These are phyloP conservation scores for Rhagoletis pomonella DNA, from an alignment of 1,140 invertebrate species.

Conservation along the genomic window DNA sequence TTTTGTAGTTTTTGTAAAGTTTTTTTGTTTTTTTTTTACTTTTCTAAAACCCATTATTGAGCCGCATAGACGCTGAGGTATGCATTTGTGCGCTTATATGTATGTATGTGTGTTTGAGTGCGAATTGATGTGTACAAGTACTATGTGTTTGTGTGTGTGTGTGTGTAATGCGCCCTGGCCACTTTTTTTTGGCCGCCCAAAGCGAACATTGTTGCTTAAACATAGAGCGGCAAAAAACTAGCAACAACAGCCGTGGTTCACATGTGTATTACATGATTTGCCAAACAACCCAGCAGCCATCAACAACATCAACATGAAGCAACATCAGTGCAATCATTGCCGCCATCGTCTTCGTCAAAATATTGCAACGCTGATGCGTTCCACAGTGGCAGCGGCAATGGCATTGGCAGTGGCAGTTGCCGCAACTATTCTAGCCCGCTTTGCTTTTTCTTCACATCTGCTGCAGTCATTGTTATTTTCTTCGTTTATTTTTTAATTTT, in stretches of 20 bases:
- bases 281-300: conserved; percentile 40
- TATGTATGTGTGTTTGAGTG: not conserved
- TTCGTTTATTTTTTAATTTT: no score
- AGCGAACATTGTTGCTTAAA: conserved; percentile 12
- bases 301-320: conserved; percentile 12
- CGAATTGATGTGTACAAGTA: no score
- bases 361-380: conserved; percentile 37
- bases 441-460: not conserved
- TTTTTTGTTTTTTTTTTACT: not conserved
- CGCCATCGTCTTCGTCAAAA: conserved; percentile 50
- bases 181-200: conserved; percentile 41
- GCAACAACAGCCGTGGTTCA: not conserved
- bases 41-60: not conserved
- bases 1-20: not conserved
- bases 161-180: not conserved
- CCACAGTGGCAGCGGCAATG: conserved; percentile 6
- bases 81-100: not conserved
- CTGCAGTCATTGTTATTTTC: conserved; percentile 5
- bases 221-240: not conserved
- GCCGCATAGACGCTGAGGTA: not conserved
- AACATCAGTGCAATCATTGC: conserved; percentile 35
- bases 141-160: not conserved
- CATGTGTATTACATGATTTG: conserved; percentile 51
- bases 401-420: conserved; percentile 15
- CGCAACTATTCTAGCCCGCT: conserved; percentile 20